Evolutionary conservation across 2,797 vertebrate genomes (phyloP).

Genomic region (Psittacula derbiana): DNA sequence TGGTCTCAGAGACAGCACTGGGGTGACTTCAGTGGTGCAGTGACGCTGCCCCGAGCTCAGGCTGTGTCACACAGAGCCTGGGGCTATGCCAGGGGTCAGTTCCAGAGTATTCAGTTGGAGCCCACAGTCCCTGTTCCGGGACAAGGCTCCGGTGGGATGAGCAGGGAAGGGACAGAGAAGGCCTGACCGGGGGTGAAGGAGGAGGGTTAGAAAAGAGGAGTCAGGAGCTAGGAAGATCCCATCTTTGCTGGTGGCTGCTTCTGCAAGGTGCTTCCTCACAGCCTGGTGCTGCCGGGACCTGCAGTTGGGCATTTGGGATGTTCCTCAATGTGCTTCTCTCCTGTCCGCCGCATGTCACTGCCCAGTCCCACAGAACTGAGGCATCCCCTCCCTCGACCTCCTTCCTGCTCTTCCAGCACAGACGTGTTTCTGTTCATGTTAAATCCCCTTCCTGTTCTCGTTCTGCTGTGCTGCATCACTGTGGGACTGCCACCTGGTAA

Average conservation of each 20-base stretch:
- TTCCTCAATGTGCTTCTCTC: background rate
- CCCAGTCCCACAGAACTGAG: background rate
- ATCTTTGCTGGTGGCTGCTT: background rate
- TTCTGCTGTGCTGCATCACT: background rate
- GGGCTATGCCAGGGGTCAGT: background rate
- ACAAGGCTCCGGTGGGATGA: rapidly evolving
- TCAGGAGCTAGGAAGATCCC: background rate
- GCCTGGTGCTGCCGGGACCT: background rate
- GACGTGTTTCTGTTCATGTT: background rate
- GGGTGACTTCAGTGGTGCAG: background rate
- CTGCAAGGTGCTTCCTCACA: background rate
- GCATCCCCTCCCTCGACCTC: background rate
- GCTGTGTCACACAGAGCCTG: background rate
- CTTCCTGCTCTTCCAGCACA: background rate
- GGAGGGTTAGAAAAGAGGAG: background rate
- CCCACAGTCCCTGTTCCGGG: background rate
- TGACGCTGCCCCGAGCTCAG: background rate
- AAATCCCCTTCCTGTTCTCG: background rate
- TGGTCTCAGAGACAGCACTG: background rate
- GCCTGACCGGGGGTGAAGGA: background rate
- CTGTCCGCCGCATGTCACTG: background rate
- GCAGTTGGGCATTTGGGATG: background rate
- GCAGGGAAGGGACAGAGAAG: background rate
- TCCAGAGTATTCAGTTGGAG: background rate
- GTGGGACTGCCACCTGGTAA: background rate